Evolutionary conservation across 2,113 vertebrate genomes (phyloP).

Genomic region (Ciconia boyciana): DNA sequence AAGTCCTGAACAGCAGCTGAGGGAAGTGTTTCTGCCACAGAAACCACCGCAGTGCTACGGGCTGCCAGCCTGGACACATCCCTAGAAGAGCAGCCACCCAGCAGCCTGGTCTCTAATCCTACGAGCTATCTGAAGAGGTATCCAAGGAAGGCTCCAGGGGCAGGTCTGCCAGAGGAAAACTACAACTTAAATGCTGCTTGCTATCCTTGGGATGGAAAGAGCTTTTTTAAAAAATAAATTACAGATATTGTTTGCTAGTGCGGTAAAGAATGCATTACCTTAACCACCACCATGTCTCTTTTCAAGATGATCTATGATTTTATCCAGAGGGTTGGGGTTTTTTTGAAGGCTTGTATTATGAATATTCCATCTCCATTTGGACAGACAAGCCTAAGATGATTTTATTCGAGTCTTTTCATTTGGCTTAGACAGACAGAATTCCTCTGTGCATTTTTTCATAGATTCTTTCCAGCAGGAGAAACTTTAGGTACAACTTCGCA

Average conservation of each 20-base stretch:
- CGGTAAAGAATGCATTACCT: background rate
- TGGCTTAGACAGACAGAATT: background rate
- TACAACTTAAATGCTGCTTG: background rate
- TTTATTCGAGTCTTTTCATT: background rate
- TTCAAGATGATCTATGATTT: background rate
- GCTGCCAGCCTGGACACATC: background rate
- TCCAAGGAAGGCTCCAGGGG: background rate
- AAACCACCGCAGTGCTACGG: background rate
- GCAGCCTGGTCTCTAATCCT: background rate
- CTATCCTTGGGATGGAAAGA: background rate
- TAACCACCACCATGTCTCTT: background rate
- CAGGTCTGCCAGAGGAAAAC: background rate
- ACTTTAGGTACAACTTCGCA: background rate
- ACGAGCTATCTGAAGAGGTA: background rate
- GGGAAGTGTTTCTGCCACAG: background rate
- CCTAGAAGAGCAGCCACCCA: background rate
- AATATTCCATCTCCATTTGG: background rate
- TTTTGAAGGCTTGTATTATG: background rate
- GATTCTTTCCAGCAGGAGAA: background rate
- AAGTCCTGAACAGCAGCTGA: background rate
- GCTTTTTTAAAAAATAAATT: background rate
- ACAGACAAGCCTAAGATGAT: background rate
- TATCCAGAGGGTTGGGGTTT: background rate
- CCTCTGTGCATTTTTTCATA: background rate
- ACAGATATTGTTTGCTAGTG: background rate